Conservation (phyloP, 2,888 invertebrate species). For the Drosophila affinis region DNA sequence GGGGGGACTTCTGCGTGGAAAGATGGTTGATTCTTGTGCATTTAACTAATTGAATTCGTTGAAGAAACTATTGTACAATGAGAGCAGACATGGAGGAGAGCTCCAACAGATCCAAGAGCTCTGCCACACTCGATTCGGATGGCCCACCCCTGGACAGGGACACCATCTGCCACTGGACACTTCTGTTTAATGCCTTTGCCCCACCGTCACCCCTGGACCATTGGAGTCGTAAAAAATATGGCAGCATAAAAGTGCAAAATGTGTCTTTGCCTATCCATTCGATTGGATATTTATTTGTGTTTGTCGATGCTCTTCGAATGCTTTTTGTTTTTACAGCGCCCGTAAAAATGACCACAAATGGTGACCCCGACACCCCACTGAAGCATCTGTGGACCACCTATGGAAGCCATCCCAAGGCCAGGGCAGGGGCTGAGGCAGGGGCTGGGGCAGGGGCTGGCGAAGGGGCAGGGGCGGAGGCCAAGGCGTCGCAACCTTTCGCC, state of each 20-base stretch:
- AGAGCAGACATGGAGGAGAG: too few species aligned
- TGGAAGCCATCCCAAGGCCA: neutral
- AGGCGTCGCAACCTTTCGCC: constrained; percentile 48
- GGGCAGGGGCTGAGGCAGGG: too few species aligned
- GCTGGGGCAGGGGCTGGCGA: neutral
- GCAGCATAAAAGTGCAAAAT: constrained; percentile 68
- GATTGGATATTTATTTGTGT: constrained; percentile 70
- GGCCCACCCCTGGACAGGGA: neutral
- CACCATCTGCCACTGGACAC: constrained; percentile 34
- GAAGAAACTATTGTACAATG: too few species aligned
- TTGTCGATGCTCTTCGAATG: constrained; percentile 46
- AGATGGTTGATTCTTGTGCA: too few species aligned
- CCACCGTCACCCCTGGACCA: neutral
- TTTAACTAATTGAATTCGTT: too few species aligned
- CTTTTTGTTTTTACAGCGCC: constrained; percentile 71
- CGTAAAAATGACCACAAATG: constrained; percentile 76
- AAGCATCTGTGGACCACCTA: neutral
- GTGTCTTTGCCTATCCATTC: constrained; percentile 64
- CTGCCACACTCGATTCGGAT: too few species aligned
- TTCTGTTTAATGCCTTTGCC: neutral
- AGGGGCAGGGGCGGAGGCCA: constrained; percentile 4
- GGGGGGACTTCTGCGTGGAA: too few species aligned
- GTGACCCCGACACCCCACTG: constrained; percentile 2
- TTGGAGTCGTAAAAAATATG: constrained; percentile 40
- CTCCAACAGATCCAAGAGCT: too few species aligned